Percentiles rank a stretch among this genome's conserved stretches.
phyloP scores from a whole-genome alignment of 2,113 vertebrate genomes.

The Plestiodon gilberti region DNA sequence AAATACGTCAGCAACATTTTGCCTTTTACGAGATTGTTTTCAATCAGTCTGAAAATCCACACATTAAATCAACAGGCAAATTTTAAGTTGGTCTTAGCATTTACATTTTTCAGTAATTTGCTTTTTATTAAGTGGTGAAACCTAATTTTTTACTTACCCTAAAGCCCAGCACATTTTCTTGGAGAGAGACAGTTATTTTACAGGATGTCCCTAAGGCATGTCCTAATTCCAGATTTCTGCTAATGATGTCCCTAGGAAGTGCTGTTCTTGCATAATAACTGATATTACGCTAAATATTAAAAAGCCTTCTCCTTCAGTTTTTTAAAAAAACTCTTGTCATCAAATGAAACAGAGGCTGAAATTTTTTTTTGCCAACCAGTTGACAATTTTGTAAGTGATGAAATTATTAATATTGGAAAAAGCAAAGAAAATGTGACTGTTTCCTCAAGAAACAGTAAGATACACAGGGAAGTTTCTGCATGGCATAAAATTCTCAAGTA shows the following conservation, averaged over 20 bases:
- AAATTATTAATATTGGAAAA: not conserved
- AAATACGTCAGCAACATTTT: not conserved
- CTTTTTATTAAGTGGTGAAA: not conserved
- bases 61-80: not conserved
- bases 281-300: not conserved
- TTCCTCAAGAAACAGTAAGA: not conserved
- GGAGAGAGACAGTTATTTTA: not conserved
- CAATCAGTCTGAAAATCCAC: not conserved
- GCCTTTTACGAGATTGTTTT: not conserved
- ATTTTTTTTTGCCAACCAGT: not conserved
- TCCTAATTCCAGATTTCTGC: not conserved
- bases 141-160: not conserved
- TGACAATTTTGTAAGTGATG: not conserved
- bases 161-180: not conserved
- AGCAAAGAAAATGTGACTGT: not conserved
- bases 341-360: not conserved
- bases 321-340: not conserved
- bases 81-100: not conserved
- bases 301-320: not conserved
- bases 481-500: not conserved
- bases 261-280: not conserved
- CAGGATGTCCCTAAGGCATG: not conserved
- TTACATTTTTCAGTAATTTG: not conserved
- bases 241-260: not conserved
- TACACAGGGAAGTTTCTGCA: not conserved